Evolutionary conservation across 2,888 invertebrate genomes (phyloP).

Genomic region (Pachliopta kotzebuea): DNA sequence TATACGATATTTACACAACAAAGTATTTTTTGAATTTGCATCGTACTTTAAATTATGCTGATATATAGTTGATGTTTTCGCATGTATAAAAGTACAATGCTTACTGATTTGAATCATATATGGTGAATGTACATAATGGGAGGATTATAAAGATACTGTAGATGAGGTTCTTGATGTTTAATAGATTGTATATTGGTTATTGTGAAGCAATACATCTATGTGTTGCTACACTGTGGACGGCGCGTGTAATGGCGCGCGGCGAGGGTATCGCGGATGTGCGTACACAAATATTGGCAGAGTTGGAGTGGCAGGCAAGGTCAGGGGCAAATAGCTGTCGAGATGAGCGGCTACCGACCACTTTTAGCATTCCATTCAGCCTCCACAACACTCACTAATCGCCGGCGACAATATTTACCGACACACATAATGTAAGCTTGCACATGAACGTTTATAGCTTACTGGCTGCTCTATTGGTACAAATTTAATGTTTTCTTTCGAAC

Average conservation of each 20-base stretch:
- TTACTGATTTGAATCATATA: too few relatives aligned
- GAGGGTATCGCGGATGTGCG: slow-evolving; percentile 49
- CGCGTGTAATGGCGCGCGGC: slow-evolving; percentile 39
- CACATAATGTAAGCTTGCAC: slow-evolving; percentile 9
- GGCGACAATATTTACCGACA: slow-evolving; percentile 26
- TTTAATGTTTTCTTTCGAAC: too few relatives aligned
- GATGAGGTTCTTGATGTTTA: too few relatives aligned
- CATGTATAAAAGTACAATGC: too few relatives aligned
- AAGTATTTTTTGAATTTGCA: too few relatives aligned
- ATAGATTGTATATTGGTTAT: background rate
- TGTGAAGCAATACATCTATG: slow-evolving; percentile 2
- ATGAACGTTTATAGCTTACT: too few relatives aligned
- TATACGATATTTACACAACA: too few relatives aligned
- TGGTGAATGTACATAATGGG: too few relatives aligned
- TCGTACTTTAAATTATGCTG: too few relatives aligned
- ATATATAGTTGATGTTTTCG: too few relatives aligned
- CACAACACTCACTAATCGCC: slow-evolving; percentile 27
- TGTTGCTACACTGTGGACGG: slow-evolving; percentile 10
- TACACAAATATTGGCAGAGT: slow-evolving; percentile 60
- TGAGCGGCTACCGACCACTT: slow-evolving; percentile 20
- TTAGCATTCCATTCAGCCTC: slow-evolving; percentile 29
- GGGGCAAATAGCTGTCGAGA: slow-evolving; percentile 29
- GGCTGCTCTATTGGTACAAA: too few relatives aligned
- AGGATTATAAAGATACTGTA: too few relatives aligned
- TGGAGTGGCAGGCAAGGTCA: slow-evolving; percentile 49